A percentile compares a stretch with the other conserved stretches of the same genome.
phyloP scores from a whole-genome alignment of 2,113 vertebrate species.

The Sinocyclocheilus rhinocerous region DNA sequence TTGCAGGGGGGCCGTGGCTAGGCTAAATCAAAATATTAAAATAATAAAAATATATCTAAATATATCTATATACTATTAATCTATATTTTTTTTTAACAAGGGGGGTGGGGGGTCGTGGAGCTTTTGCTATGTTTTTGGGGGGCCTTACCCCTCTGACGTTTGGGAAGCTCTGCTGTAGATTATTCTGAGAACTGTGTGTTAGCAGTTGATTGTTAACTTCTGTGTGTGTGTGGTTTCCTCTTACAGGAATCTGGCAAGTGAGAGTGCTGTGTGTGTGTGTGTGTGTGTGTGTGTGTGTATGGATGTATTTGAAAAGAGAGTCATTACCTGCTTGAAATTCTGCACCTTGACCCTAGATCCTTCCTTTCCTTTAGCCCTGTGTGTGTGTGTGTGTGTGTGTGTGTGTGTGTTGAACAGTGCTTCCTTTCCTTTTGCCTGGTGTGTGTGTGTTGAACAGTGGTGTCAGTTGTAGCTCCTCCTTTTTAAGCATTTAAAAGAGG shows the following conservation, averaged over 20 bases:
- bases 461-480: slow-evolving; percentile 42
- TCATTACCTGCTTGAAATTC: slow-evolving; percentile 55
- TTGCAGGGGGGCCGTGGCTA: too few species aligned
- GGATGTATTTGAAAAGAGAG: slow-evolving; percentile 36
- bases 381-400: slow-evolving; percentile 40
- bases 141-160: too few species aligned
- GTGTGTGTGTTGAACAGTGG: slow-evolving; percentile 29
- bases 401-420: slow-evolving; percentile 19
- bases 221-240: slow-evolving; percentile 28
- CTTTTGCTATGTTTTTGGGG: too few species aligned
- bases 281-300: background rate
- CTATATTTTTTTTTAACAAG: too few species aligned
- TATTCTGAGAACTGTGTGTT: slow-evolving; percentile 2
- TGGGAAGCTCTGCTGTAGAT: too few species aligned
- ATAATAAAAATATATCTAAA: too few species aligned
- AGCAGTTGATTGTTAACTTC: slow-evolving; percentile 22
- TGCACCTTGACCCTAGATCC: slow-evolving; percentile 45
- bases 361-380: slow-evolving; percentile 6
- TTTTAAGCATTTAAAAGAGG: slow-evolving; percentile 28
- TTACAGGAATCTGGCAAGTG: slow-evolving; percentile 24
- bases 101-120: too few species aligned
- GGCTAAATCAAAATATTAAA: too few species aligned
- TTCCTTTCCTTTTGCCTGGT: slow-evolving; percentile 20
- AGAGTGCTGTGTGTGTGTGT: background rate
- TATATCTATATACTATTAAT: too few species aligned